phyloP scores from a whole-genome alignment of 1,140 invertebrate genomes.

The Polypedilum vanderplanki region DNA sequence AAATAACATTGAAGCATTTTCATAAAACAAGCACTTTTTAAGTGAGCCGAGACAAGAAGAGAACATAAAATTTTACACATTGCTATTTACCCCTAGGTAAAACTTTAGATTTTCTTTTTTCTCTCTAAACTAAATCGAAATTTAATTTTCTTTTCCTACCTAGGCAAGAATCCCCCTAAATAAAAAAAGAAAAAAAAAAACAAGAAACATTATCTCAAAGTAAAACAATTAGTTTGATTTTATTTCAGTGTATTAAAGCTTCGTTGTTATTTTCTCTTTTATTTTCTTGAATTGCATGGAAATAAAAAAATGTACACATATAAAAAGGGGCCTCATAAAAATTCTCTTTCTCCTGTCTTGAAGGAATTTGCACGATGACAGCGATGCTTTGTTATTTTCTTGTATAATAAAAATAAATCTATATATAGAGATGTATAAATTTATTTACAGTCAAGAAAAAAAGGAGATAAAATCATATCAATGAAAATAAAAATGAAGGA shows the following conservation, averaged over 20 bases:
- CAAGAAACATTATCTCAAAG: not conserved
- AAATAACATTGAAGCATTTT: not conserved
- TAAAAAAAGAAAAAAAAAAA: not conserved
- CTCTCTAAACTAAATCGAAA: too few species aligned
- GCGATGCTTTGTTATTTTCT: not conserved
- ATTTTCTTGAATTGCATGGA: not conserved
- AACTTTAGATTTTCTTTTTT: not conserved
- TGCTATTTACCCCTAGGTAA: not conserved
- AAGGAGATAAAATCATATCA: conserved; percentile 19
- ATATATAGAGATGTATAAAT: conserved; percentile 3
- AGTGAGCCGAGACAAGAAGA: not conserved
- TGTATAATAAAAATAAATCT: not conserved
- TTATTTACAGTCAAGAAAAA: conserved; percentile 9
- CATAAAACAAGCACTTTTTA: not conserved
- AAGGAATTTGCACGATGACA: not conserved
- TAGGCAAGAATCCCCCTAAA: not conserved
- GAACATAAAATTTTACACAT: conserved; percentile 4
- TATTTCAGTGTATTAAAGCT: not conserved
- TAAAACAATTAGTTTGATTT: conserved; percentile 20
- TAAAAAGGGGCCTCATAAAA: not conserved
- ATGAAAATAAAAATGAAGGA: not conserved
- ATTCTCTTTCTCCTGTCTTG: not conserved
- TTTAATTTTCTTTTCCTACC: too few species aligned
- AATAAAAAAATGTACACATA: conserved; percentile 8
- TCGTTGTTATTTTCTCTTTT: not conserved